Base-by-base conservation (phyloP, 2,797 vertebrate genomes). In the Sebastes reedi region DNA sequence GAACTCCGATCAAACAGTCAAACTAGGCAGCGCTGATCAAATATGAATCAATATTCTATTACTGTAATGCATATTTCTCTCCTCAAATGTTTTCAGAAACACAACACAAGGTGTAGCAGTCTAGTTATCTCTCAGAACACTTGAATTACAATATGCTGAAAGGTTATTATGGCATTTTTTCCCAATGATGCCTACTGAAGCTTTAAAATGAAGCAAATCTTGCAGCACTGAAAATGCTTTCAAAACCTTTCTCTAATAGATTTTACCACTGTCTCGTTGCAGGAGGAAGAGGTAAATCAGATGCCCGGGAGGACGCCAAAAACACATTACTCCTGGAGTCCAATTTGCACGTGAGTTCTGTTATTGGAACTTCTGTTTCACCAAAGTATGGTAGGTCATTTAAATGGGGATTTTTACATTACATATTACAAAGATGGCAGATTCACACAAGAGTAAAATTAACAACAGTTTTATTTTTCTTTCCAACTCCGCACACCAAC, bases 251-350 rank as follows among this genome's bases (percentile, higher is more conserved):
- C 22, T 71, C 42, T 50, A n/a, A 58, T 66, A 72, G 76, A 78
- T 84, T 60, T 50, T 22, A 66, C 56, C 65, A 34, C 34, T 71
- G 54, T 32, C 8, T 86, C 55, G 10, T 88, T 89, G 16, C 87
- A 90, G 89, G 75, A 67, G 30, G 75, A 88, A 75, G 84, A 84
- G 50, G 61, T 58, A 70, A 67, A 67, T 70, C n/a, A 6, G 75
- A 83, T n/a, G 16, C 16, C 61, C 5, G 2, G 13, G 55, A 58
- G 72, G 70, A 72, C 32, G 54, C 62, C 8, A 72, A 68, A 62
- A 39, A 76, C 55, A 65, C 62, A 67, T 58, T 72, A 46, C 67
- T 78, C 68, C 69, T 42, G 36, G 69, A 34, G 73, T 66, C 55
- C 66, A 54, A 42, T 81, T 79, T 75, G 13, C 32, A 75, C 14